phyloP scores from a whole-genome alignment of 2,113 vertebrate species.

The Hylia prasina region DNA sequence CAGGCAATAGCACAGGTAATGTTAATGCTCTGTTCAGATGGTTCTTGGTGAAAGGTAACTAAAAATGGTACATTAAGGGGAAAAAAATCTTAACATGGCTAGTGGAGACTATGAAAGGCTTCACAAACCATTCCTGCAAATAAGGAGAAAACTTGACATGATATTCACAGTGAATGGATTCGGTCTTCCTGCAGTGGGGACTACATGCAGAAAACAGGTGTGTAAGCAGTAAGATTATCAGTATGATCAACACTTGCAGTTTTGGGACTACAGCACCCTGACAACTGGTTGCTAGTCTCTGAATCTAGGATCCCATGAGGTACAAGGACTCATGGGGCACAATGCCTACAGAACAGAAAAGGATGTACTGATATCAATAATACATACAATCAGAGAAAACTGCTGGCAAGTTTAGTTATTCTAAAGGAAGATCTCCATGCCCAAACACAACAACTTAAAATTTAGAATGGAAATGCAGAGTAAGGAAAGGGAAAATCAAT shows the following conservation, averaged over 20 bases:
- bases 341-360: not conserved
- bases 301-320: not conserved
- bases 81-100: not conserved
- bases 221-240: not conserved
- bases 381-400: not conserved
- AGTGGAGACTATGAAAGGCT: not conserved
- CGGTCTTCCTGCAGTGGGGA: rapidly evolving
- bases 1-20: not conserved
- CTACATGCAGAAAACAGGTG: not conserved
- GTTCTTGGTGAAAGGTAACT: not conserved
- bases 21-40: not conserved
- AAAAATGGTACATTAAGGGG: not conserved
- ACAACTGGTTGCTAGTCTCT: not conserved
- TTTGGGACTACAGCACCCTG: not conserved
- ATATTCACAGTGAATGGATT: not conserved
- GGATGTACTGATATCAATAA: not conserved
- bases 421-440: not conserved
- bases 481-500: not conserved
- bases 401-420: not conserved
- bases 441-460: not conserved
- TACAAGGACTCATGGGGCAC: not conserved
- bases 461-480: not conserved
- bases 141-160: not conserved
- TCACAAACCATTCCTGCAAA: not conserved
- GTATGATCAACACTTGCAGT: not conserved